Evolutionary conservation across 1,140 invertebrate genomes (phyloP), one percentile per base, ranked within the genome.

Genomic region (Pachypeltis micranthus): DNA sequence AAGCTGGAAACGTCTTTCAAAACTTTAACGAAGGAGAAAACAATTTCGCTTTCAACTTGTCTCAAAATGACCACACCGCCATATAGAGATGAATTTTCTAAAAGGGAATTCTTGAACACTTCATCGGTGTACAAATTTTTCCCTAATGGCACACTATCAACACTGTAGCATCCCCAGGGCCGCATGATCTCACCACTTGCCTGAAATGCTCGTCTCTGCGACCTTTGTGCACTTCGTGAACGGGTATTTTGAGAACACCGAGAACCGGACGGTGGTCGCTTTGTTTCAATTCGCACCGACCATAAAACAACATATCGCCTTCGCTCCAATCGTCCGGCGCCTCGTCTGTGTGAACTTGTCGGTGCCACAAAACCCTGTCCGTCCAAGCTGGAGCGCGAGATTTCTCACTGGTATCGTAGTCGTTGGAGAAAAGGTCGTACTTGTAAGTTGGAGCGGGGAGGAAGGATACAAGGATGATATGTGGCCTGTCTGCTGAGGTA

Each of bases 361-460:
- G 79, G 72, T 87, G 86, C 88, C 92, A 98, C 25, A 99, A 77
- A 44, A 99, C 81, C 66, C 97, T 77, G 77, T 99, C 97, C 0
- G 96, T 99, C 93, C 94, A 99, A 1, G 97, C 96, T 0, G 97
- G 97, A 28, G 91, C 87, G 54, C 96, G 80, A 71, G 86, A 89
- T 76, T 99, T 99, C 75, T 99, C 97, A 74, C 95, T 98, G 0
- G 96, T 99, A 73, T 99, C 97, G 74, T 98, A 99, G 78, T 98
- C 95, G 75, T 98, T 93, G 71, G 93, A 96, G 74, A 98, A 98
- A 31, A 97, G 75, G 79, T 99, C 97, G 73, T 98, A 99, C 75
- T 99, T 99, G 73, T 99, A 99, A 0, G 96, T 99, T 1, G 97
- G 97, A 23, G 91, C 79, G 76, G n/a, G n/a, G n/a, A n/a, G n/a